phyloP scores from a whole-genome alignment of 2,888 invertebrate species.

The Serrognathus titanus region DNA sequence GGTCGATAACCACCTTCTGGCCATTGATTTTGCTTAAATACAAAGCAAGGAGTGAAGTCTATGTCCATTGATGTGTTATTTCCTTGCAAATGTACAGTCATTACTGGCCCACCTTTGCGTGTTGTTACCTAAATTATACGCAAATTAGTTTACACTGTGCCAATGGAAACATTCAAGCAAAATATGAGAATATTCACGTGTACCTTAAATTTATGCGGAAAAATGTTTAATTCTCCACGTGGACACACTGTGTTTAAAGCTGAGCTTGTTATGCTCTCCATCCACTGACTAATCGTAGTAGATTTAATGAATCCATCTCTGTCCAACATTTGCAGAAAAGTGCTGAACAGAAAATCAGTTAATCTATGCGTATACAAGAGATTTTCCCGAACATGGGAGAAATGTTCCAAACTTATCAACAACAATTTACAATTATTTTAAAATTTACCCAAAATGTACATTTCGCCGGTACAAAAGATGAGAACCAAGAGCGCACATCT shows the following conservation, averaged over 20 bases:
- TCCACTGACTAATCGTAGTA: slow-evolving; percentile 54
- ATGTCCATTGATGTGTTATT: slow-evolving; percentile 42
- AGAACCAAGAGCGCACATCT: too few relatives aligned
- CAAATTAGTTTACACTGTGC: too few relatives aligned
- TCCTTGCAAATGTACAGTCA: slow-evolving; percentile 49
- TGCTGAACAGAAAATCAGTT: slow-evolving; percentile 1
- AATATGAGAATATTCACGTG: too few relatives aligned
- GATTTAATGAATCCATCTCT: slow-evolving; percentile 48
- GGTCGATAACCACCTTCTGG: slow-evolving; percentile 38
- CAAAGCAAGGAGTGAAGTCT: slow-evolving; percentile 46
- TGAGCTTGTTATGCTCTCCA: slow-evolving; percentile 51
- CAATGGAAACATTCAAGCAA: too few relatives aligned
- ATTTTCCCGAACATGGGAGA: too few relatives aligned
- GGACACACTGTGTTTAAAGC: slow-evolving; percentile 41
- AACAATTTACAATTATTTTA: too few relatives aligned
- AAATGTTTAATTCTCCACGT: too few relatives aligned
- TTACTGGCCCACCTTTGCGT: slow-evolving; percentile 55
- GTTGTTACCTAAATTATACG: slow-evolving; percentile 38
- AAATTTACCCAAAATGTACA: too few relatives aligned
- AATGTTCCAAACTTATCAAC: too few relatives aligned
- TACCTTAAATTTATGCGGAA: too few relatives aligned
- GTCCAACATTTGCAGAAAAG: slow-evolving; percentile 39
- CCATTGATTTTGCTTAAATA: slow-evolving; percentile 35
- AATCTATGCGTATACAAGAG: too few relatives aligned
- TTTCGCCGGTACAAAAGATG: too few relatives aligned